These are phyloP conservation scores for Buathra laborator DNA, from an alignment of 2,888 invertebrate genomes.

Conservation along the genomic window DNA sequence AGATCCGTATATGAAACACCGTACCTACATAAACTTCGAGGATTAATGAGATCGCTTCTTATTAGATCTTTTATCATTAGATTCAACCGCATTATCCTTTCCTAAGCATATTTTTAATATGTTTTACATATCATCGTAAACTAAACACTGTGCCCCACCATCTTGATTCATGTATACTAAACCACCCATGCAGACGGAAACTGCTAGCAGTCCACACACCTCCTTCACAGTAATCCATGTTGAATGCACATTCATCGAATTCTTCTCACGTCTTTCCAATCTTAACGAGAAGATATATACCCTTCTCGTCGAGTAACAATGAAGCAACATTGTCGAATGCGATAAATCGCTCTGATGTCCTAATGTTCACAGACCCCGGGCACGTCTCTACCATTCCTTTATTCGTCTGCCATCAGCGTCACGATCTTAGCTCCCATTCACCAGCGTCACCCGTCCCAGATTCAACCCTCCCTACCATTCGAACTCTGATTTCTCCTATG, in stretches of 20 bases:
- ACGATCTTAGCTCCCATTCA: background rate
- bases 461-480: conserved; percentile 7
- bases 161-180: background rate
- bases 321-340: conserved; percentile 18
- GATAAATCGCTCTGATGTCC: conserved; percentile 23
- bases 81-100: too few relatives aligned
- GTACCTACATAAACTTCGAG: too few relatives aligned
- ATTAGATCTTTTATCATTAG: background rate
- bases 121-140: background rate
- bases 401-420: background rate
- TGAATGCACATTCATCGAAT: background rate
- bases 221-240: background rate
- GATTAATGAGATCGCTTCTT: background rate
- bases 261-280: background rate
- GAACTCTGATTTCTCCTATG: background rate
- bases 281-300: background rate
- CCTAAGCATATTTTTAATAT: background rate
- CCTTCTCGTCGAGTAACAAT: background rate
- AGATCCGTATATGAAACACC: too few relatives aligned
- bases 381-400: conserved; percentile 39
- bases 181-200: background rate
- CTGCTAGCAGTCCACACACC: background rate
- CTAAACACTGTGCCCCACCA: background rate
- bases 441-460: conserved; percentile 2
- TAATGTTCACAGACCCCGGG: conserved; percentile 15